Percentiles rank a stretch among this genome's conserved stretches.
phyloP scores from a whole-genome alignment of 23 tunicate genomes.

The Halocynthia roretzi region DNA sequence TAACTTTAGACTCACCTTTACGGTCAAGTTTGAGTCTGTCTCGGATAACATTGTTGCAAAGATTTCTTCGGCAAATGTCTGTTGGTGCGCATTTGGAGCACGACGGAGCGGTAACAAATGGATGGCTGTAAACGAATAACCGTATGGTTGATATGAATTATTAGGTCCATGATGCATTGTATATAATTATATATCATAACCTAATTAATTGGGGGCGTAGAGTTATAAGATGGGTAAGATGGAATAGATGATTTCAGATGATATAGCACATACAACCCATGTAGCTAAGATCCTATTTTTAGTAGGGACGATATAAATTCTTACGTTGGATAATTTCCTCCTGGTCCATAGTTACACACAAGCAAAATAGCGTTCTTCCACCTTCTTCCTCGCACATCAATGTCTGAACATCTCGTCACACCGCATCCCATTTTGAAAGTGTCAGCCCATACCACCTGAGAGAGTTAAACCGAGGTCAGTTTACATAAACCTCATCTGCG shows the following conservation, averaged over 20 bases:
- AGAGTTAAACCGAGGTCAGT: background rate
- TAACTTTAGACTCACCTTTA: no score
- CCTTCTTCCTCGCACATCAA: constrained; percentile 20
- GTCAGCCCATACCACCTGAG: constrained; percentile 22
- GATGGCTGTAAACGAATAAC: background rate
- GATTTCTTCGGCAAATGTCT: constrained; percentile 18
- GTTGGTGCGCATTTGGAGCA: background rate
- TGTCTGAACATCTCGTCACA: constrained; percentile 16
- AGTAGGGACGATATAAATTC: no score
- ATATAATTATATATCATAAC: no score
- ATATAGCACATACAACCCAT: no score
- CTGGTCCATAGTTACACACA: constrained; percentile 26
- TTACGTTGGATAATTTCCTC: constrained; percentile 6
- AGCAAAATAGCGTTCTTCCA: constrained; percentile 25
- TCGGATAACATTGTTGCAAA: constrained; percentile 25
- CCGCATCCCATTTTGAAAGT: constrained; percentile 23
- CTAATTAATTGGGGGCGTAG: no score
- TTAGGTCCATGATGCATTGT: no score
- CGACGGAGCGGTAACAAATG: background rate
- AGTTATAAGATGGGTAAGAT: no score
- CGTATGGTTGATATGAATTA: no score
- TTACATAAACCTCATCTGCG: no score
- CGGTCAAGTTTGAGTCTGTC: background rate
- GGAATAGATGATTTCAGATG: no score
- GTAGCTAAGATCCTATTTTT: no score